Evolutionary conservation across 2,888 invertebrate species (phyloP).

Genomic region (Oithona nana): DNA sequence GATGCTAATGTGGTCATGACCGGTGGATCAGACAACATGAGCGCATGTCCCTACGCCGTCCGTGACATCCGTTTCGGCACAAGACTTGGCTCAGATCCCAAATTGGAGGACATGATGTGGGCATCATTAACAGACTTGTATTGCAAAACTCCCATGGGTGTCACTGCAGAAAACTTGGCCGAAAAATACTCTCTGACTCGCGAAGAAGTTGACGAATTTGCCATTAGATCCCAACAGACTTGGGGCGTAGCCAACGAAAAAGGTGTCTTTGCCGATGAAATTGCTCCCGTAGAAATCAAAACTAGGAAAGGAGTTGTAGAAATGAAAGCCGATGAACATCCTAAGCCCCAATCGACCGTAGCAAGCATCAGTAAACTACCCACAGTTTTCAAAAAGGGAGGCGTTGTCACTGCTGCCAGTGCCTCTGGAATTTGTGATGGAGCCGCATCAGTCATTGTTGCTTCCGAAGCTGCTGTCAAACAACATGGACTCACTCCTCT

Average conservation of each 20-base stretch:
- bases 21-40: slow-evolving; percentile 92
- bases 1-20: slow-evolving; percentile 66
- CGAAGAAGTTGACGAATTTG: slow-evolving; percentile 65
- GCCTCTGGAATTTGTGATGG: slow-evolving; percentile 95
- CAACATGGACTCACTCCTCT: slow-evolving; percentile 62
- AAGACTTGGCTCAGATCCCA: slow-evolving; percentile 49
- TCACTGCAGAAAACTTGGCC: slow-evolving; percentile 84
- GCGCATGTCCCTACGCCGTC: slow-evolving; percentile 66
- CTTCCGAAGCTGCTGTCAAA: slow-evolving; percentile 72
- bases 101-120: slow-evolving; percentile 58
- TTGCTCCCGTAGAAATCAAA: slow-evolving; percentile 62
- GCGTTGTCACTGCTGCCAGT: slow-evolving; percentile 76
- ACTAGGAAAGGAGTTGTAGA: slow-evolving; percentile 47
- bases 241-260: slow-evolving; percentile 51
- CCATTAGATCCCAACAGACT: slow-evolving; percentile 27
- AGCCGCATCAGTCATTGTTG: slow-evolving; percentile 76
- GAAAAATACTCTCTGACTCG: slow-evolving; percentile 59
- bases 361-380: slow-evolving; percentile 67
- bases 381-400: slow-evolving; percentile 76
- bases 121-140: slow-evolving; percentile 64
- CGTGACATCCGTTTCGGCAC: slow-evolving; percentile 74
- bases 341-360: slow-evolving; percentile 64
- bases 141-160: slow-evolving; percentile 81
- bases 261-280: slow-evolving; percentile 75
- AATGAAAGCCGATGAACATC: slow-evolving; percentile 77